Base-by-base conservation (phyloP, 2,797 vertebrate species). In the Harpagifer antarcticus region DNA sequence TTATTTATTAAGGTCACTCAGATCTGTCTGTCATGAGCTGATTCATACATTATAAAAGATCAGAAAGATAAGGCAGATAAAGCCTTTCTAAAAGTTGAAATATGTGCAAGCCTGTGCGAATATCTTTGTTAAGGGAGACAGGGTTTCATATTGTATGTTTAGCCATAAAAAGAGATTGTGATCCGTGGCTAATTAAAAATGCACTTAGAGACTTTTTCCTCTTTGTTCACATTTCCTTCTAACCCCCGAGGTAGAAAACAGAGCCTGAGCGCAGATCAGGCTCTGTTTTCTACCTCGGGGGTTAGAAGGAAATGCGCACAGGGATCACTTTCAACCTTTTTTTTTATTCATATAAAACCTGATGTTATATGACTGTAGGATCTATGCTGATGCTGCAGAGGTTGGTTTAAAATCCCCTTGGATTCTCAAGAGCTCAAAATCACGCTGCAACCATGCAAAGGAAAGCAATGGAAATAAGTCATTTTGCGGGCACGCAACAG, bases 401-500 rank as follows among this genome's bases (percentile, higher is more conserved):
- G 58, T 47, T 79, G 72, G 0, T 27, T 74, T 64, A 27, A 40
- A 75, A 75, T 59, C 79, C 76, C 80, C 48, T 57, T 69, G 37
- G 72, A 31, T 67, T 66, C 69, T 65, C 57, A 70, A 23, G 43
- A 75, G 84, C 76, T 83, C 83, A 85, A 80, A 74, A 79, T 43
- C 68, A 71, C 45, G 63, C 73, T 65, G 75, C 76, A 78, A 76
- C 79, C 67, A 81, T 20, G 78, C 65, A 54, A 59, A 57, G 49
- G 56, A 63, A 49, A 68, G 72, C 64, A 52, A 40, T 40, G 59
- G 14, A 40, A 68, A 63, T 0, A 74, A 87, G 74, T 86, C 76
- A 42, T 19, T 37, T 42, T 15, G 42, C 15, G 27, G 15, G 77
- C 76, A 84, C 77, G 90, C 88, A 91, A 91, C 90, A 92, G 84